Percentiles rank a stretch among this genome's conserved stretches.
These are phyloP conservation scores for Drosophila baimaii DNA, from an alignment of 1,140 invertebrate species.

Conservation along the genomic window DNA sequence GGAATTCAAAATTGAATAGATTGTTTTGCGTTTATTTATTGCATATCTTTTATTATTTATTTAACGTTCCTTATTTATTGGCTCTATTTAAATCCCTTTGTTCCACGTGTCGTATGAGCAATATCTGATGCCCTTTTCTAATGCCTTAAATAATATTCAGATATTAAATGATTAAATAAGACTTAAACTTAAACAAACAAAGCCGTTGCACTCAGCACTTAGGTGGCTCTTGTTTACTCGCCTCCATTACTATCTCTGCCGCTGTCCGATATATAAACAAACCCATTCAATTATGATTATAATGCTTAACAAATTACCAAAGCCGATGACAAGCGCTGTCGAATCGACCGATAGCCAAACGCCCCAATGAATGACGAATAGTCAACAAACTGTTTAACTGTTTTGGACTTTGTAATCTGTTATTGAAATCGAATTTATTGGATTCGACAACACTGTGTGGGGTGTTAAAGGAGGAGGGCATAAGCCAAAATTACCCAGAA, in stretches of 20 bases:
- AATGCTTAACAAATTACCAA: conserved; percentile 51
- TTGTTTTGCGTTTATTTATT: not conserved
- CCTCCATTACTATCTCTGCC: conserved; percentile 2
- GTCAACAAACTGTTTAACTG: conserved; percentile 23
- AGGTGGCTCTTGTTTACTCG: conserved; percentile 18
- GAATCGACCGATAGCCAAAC: conserved; percentile 39
- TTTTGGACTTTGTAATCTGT: conserved; percentile 60
- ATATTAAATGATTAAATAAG: not conserved
- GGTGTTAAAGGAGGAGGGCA: not conserved
- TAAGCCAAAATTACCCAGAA: not conserved
- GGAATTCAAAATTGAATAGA: too few species aligned
- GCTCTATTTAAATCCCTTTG: not conserved
- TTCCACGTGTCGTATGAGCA: conserved; percentile 16
- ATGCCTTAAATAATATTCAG: not conserved
- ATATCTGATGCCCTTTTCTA: not conserved
- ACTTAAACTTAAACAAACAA: not conserved
- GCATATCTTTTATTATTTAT: not conserved
- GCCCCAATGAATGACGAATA: conserved; percentile 59
- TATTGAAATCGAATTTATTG: conserved; percentile 28
- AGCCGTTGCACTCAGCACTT: conserved; percentile 3
- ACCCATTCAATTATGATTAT: conserved; percentile 46
- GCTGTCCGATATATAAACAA: conserved; percentile 25
- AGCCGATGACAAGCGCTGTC: conserved; percentile 55
- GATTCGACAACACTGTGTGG: not conserved
- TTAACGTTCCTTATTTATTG: not conserved